phyloP scores from a whole-genome alignment of 2,797 vertebrate genomes.

The Urophycis tenuis region DNA sequence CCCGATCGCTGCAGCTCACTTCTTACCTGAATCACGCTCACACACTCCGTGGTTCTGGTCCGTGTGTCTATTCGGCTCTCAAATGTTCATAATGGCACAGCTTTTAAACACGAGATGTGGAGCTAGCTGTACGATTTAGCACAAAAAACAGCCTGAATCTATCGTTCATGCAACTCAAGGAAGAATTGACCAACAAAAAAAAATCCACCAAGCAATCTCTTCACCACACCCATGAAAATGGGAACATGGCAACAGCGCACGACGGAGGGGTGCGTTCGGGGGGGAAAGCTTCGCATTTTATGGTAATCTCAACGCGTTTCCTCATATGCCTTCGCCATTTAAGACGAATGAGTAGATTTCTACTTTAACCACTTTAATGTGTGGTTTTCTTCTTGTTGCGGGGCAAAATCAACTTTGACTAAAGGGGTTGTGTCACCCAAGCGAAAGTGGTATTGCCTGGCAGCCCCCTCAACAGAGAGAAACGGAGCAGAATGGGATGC shows the following conservation, averaged over 20 bases:
- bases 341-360: accelerated
- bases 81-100: constrained; percentile 57
- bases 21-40: constrained; percentile 67
- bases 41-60: constrained; percentile 44
- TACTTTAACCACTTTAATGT: accelerated
- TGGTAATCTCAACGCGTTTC: not conserved
- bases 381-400: accelerated
- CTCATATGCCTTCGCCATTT: not conserved
- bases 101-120: constrained; percentile 35
- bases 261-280: constrained; percentile 49
- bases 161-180: constrained; percentile 32
- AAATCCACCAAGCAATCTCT: constrained; percentile 65
- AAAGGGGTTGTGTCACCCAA: constrained; percentile 25
- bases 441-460: constrained; percentile 63
- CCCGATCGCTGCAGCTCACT: constrained; percentile 40
- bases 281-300: not conserved
- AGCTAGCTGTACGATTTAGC: constrained; percentile 37
- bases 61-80: constrained; percentile 49
- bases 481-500: constrained; percentile 68
- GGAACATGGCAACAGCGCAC: constrained; percentile 76
- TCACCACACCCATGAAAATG: constrained; percentile 81
- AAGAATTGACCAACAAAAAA: constrained; percentile 20
- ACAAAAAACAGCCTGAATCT: constrained; percentile 32
- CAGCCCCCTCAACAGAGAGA: constrained; percentile 66
- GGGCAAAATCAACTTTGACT: not conserved